Percentiles rank a stretch among this genome's conserved stretches.
Conservation (phyloP, 2,113 vertebrate genomes). For the Tricholaema leucomelas region DNA sequence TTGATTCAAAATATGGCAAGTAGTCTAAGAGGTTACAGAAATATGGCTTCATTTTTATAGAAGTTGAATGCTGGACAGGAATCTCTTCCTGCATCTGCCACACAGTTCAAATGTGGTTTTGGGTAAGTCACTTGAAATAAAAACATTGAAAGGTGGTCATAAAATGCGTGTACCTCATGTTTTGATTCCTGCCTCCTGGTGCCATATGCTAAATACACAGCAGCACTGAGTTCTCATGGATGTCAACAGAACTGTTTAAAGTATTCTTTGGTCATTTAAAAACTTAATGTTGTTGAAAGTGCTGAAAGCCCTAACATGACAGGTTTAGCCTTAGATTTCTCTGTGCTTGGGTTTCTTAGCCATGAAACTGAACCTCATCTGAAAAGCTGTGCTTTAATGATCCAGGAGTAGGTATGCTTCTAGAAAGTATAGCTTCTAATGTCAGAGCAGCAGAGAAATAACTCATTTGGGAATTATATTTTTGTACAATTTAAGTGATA, state of each 20-base stretch:
- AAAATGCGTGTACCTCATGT: background rate
- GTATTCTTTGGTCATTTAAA: background rate
- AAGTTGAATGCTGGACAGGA: background rate
- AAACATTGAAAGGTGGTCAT: background rate
- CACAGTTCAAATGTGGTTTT: background rate
- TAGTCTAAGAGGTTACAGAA: background rate
- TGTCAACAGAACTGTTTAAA: background rate
- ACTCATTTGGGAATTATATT: background rate
- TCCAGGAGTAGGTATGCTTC: background rate
- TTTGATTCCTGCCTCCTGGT: background rate
- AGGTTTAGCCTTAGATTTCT: background rate
- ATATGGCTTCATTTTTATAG: background rate
- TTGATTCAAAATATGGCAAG: background rate
- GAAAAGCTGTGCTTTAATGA: background rate
- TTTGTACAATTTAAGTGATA: background rate
- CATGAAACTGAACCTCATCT: background rate
- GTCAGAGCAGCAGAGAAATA: background rate
- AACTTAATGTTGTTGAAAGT: background rate
- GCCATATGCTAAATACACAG: rapidly evolving
- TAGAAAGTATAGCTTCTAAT: background rate
- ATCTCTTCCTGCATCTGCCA: background rate
- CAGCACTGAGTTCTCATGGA: background rate
- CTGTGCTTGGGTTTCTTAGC: background rate
- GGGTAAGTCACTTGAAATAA: background rate
- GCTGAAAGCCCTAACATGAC: background rate